These are phyloP conservation scores for Bos indicus DNA, from an alignment of 2,113 vertebrate species.

Conservation along the genomic window DNA sequence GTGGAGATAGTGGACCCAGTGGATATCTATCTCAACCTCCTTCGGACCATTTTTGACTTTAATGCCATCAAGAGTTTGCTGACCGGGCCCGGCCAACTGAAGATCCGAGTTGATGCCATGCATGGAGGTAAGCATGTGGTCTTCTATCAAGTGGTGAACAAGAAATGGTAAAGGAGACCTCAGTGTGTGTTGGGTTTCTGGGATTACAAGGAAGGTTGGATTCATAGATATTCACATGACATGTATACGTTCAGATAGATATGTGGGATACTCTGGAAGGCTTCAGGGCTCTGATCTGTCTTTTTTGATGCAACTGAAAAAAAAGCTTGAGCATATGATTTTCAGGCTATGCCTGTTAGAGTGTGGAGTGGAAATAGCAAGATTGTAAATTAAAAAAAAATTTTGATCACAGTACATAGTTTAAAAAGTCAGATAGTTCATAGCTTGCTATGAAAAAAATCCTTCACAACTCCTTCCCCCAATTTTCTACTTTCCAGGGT, in stretches of 20 bases:
- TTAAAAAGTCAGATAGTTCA: background rate
- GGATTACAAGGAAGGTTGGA: background rate
- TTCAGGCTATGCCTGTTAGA: background rate
- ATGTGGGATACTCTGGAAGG: background rate
- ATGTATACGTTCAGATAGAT: background rate
- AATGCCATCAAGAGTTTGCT: constrained; percentile 91
- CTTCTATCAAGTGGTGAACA: background rate
- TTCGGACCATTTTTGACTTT: constrained; percentile 96
- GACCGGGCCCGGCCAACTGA: constrained; percentile 92
- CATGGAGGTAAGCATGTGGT: constrained; percentile 87
- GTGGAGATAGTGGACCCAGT: constrained; percentile 99
- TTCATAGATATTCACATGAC: background rate
- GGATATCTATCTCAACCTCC: constrained; percentile 95
- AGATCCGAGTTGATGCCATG: constrained; percentile 97
- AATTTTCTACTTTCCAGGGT: background rate
- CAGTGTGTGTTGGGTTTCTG: background rate
- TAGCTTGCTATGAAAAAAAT: background rate
- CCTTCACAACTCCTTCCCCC: background rate
- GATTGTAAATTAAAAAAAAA: background rate
- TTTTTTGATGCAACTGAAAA: background rate
- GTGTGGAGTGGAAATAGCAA: background rate
- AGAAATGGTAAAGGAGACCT: background rate
- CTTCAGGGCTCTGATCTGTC: background rate
- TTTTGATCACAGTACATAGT: background rate
- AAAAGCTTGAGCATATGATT: background rate